Evolutionary conservation across 2,113 vertebrate genomes (phyloP), one percentile per base, ranked within the genome.

Genomic region (Dissostichus mawsoni): DNA sequence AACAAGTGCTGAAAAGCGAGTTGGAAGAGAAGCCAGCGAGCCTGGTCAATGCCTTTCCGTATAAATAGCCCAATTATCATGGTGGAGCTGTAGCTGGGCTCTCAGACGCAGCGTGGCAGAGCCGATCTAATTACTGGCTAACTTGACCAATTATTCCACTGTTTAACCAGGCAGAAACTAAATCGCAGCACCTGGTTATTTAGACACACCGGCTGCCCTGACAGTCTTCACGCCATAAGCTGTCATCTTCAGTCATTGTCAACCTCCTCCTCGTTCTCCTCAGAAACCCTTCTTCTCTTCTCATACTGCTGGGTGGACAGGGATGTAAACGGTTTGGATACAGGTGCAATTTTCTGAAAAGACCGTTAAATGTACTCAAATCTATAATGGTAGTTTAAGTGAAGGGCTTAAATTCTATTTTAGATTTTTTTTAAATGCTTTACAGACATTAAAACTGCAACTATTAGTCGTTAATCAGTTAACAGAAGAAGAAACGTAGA

Each of bases 31-130:
- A 89, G 81, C 78, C 83, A 72, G 84, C 1, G 51, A 84, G 87
- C 64, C 62, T 45, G 92, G 87, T 91, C 90, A 78, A 82, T 83
- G 91, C 69, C 45, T 83, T 83, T 77, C 45, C 8, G 87, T 91
- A 93, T 90, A 93, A 94, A 94, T 89, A 92, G 90, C 74, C 90
- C 85, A 92, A 94, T 94, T 93, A 94, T 82, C 83, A 83, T 71
- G 80, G 84, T 17, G 47, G 78, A 61, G 82, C 58, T 53, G 47
- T 78, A 9, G 74, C 76, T 16, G 67, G 79, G 81, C 82, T 87
- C 74, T 86, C 57, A 82, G 85, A 86, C 8, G 81, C 88, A 74
- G 80, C 68, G 67, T 75, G n/a, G 88, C 88, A 78, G 78, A 89
- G 87, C 63, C 74, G 18, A n/a, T 84, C 85, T 92, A 92, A 93